Evolutionary conservation across 2,888 invertebrate species (phyloP).

Genomic region (Hemicrepidius hirtus): DNA sequence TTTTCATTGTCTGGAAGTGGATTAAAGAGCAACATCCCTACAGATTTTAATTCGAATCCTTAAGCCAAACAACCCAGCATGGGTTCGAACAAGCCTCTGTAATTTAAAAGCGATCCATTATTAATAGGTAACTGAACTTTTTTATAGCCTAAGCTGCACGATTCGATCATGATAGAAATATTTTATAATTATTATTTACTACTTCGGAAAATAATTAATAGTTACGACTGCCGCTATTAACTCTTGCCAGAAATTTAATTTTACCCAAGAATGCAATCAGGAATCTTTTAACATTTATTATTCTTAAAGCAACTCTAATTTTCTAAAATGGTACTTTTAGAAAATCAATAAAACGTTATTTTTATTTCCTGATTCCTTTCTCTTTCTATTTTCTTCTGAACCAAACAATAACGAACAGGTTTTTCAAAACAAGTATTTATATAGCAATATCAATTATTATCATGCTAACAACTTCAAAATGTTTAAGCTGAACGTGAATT

Average conservation of each 20-base stretch:
- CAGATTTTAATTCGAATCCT: no score
- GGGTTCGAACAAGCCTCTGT: not conserved
- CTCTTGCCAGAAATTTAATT: not conserved
- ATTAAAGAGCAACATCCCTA: no score
- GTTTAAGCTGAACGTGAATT: not conserved
- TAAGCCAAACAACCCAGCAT: not conserved
- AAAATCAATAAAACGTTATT: no score
- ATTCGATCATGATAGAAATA: not conserved
- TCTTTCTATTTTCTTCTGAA: no score
- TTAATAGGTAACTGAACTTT: slow-evolving; percentile 19
- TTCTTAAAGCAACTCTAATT: no score
- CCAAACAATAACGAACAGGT: no score
- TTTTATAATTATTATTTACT: slow-evolving; percentile 14
- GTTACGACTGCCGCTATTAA: not conserved
- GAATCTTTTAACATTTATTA: not conserved
- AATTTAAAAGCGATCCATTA: not conserved
- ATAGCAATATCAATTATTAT: not conserved
- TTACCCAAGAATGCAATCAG: not conserved
- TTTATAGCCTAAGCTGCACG: not conserved
- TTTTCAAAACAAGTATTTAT: not conserved
- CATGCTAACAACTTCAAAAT: not conserved
- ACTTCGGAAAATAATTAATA: no score
- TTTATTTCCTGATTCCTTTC: no score
- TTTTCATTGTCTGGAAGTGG: no score
- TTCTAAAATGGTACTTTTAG: no score